Base-by-base conservation (phyloP, 2,797 vertebrate species). In the Xyrichtys novacula region DNA sequence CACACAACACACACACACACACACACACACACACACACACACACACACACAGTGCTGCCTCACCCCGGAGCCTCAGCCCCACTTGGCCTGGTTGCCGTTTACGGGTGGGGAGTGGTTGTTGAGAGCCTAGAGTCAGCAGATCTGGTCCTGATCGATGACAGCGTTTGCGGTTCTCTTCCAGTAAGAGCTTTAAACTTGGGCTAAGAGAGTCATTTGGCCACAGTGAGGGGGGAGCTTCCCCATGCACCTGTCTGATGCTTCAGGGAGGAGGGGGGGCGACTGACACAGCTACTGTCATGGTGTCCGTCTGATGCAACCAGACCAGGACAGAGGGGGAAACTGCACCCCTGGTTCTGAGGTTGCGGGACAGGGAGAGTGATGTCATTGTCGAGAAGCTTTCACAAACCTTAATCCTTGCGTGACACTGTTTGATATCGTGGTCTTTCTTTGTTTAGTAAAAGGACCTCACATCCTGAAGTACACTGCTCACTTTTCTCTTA, bases 101-200 rank as follows among this genome's bases (percentile, higher is more conserved):
- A 90, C 88, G 88, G 85, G 71, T 76, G 82, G 88, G 90, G 88
- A 92, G 90, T 90, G 88, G 88, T 87, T 85, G 85, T 75, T 86
- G 87, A 91, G 90, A 89, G 85, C 83, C 66, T 76, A 17, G 77
- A 89, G 92, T 95, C 93, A 94, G 94, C 93, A 94, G 80, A 92
- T 93, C 88, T 88, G 82, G 67, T 79, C 72, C 88, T 94, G 92
- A 94, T 93, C 91, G 90, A 94, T 93, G 89, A 85, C 90, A 93
- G 85, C 85, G 85, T 92, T 92, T 93, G 92, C 90, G 61, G 86
- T 90, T 91, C 86, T 91, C 85, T 92, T 92, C 87, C 91, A 88
- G 88, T 92, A 93, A 93, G 81, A 89, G 90, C 88, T 90, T 90
- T 92, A 89, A 92, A 89, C 88, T 86, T 77, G 81, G 75, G 68